Conservation (phyloP, 2,888 invertebrate genomes). For the Neoascia interrupta region DNA sequence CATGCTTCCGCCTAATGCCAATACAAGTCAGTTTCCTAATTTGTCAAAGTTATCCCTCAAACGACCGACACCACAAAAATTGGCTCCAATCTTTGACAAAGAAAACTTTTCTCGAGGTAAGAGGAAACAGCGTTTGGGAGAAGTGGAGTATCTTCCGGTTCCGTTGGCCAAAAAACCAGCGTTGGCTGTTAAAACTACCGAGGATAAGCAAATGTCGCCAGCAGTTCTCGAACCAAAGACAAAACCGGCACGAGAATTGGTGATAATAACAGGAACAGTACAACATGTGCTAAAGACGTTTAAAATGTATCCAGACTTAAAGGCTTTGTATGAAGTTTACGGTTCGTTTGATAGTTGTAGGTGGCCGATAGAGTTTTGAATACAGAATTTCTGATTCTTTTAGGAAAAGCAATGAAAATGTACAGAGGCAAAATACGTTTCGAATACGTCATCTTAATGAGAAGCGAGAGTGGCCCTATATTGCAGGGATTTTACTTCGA, state of each 20-base stretch:
- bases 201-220: background rate
- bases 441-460: constrained; percentile 74
- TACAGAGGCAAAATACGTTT: constrained; percentile 73
- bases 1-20: constrained; percentile 3
- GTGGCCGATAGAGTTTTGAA: no score
- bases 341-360: constrained; percentile 71
- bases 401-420: constrained; percentile 75
- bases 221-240: background rate
- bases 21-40: constrained; percentile 31
- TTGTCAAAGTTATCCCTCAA: constrained; percentile 38
- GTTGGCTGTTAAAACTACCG: background rate
- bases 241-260: constrained; percentile 19
- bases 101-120: constrained; percentile 28
- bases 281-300: constrained; percentile 43
- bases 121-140: constrained; percentile 1
- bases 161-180: constrained; percentile 4
- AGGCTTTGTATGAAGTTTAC: constrained; percentile 76
- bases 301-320: constrained; percentile 71
- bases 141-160: constrained; percentile 40
- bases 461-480: constrained; percentile 75
- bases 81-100: constrained; percentile 56
- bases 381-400: constrained; percentile 21
- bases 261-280: constrained; percentile 41
- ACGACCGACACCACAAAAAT: constrained; percentile 12
- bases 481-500: constrained; percentile 76